Conservation (phyloP, 2,888 invertebrate species). For the Scrobipalpa costella region DNA sequence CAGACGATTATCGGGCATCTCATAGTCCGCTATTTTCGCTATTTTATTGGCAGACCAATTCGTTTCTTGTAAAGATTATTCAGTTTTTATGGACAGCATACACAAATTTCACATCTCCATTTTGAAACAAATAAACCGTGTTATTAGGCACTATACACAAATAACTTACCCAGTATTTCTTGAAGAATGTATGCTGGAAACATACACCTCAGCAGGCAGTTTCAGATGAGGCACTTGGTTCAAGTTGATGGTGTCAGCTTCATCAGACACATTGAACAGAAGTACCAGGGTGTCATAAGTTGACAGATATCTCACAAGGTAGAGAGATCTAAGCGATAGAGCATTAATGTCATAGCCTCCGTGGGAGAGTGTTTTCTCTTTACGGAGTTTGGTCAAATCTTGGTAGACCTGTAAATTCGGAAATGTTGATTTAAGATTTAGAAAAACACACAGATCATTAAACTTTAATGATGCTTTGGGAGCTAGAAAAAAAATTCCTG, state of each 20-base stretch:
- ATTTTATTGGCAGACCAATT: no score
- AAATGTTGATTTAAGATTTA: not conserved
- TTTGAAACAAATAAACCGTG: no score
- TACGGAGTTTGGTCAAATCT: constrained; percentile 72
- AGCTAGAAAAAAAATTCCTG: no score
- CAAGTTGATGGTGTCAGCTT: constrained; percentile 58
- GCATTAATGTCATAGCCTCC: constrained; percentile 69
- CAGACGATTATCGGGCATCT: no score
- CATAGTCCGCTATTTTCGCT: no score
- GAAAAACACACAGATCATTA: no score
- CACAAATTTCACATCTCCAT: no score
- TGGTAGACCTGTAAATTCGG: constrained; percentile 73
- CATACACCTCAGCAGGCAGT: constrained; percentile 46
- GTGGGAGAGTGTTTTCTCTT: constrained; percentile 42
- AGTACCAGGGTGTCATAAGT: constrained; percentile 52
- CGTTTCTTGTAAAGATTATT: no score
- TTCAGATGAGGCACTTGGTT: constrained; percentile 40
- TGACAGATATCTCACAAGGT: constrained; percentile 42
- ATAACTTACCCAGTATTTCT: constrained; percentile 46
- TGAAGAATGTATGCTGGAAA: constrained; percentile 51
- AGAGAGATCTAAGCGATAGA: constrained; percentile 49
- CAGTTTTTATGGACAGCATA: no score
- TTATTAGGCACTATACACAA: not conserved
- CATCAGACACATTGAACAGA: constrained; percentile 71
- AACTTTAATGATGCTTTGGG: no score